Percentiles rank a stretch among this genome's conserved stretches.
Evolutionary conservation across 2,113 vertebrate genomes (phyloP).

Genomic region (Vulpes vulpes): DNA sequence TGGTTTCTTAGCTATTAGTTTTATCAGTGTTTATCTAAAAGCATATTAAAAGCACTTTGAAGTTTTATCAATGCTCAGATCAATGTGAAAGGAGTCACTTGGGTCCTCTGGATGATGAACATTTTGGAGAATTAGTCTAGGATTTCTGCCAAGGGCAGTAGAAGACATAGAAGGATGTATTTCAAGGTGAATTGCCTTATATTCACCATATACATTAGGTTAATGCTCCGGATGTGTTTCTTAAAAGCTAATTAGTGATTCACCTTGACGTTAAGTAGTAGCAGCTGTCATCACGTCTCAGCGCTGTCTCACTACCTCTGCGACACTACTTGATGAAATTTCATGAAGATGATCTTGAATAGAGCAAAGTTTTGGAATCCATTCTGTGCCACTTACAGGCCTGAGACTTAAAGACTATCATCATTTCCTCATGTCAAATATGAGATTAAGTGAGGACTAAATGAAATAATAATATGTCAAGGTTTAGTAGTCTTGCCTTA

Average conservation of each 20-base stretch:
- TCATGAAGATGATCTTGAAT: slow-evolving; percentile 1
- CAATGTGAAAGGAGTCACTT: background rate
- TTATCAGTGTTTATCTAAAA: background rate
- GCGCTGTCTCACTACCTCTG: background rate
- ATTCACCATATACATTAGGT: background rate
- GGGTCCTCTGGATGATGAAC: background rate
- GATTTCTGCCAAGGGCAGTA: background rate
- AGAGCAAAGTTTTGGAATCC: background rate
- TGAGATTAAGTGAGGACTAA: background rate
- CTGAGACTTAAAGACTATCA: background rate
- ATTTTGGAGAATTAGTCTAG: slow-evolving; percentile 12
- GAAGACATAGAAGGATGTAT: background rate
- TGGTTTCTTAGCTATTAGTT: background rate
- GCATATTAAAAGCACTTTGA: background rate
- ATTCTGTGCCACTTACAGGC: background rate
- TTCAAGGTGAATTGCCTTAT: background rate
- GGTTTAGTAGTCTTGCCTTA: background rate
- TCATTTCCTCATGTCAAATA: background rate
- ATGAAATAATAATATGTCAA: background rate
- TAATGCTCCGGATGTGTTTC: background rate
- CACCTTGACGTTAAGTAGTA: background rate
- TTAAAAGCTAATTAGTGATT: background rate
- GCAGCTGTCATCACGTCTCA: background rate
- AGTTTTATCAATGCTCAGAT: background rate
- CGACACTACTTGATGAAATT: slow-evolving; percentile 17